These are phyloP conservation scores for Butorides virescens DNA, from an alignment of 2,113 vertebrate species.

Conservation along the genomic window DNA sequence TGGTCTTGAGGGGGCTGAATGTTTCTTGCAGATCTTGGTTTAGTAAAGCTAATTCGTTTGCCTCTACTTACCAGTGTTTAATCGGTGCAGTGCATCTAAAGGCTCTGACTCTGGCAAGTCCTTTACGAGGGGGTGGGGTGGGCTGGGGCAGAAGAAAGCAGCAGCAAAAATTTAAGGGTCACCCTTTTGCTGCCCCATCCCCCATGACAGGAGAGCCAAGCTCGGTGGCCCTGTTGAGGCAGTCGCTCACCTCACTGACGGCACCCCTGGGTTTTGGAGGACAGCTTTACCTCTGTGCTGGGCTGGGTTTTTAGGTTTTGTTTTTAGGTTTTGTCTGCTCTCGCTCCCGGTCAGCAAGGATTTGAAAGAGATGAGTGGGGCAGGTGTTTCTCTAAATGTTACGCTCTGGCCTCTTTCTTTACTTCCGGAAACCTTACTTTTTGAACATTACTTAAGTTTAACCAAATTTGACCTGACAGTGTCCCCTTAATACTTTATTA, in stretches of 20 bases:
- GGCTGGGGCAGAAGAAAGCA: neutral
- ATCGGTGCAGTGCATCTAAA: neutral
- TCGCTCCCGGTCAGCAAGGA: neutral
- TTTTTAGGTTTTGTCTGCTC: neutral
- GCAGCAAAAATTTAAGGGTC: neutral
- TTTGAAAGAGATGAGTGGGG: neutral
- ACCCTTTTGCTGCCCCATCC: rapidly evolving
- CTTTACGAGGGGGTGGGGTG: neutral
- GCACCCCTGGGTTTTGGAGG: neutral
- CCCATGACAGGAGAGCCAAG: neutral
- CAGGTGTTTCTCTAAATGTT: neutral
- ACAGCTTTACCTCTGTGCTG: neutral
- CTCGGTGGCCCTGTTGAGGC: rapidly evolving
- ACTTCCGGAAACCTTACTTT: neutral
- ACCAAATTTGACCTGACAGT: conserved; percentile 4
- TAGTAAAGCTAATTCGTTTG: neutral
- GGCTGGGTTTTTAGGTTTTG: neutral
- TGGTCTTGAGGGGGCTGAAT: neutral
- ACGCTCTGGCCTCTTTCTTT: neutral
- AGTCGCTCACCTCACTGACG: rapidly evolving
- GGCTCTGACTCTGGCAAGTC: neutral
- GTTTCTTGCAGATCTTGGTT: neutral
- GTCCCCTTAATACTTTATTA: conserved; percentile 45
- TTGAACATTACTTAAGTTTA: neutral
- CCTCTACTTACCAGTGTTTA: neutral